Evolutionary conservation across 2,113 vertebrate species (phyloP).

Genomic region (Gavia stellata): DNA sequence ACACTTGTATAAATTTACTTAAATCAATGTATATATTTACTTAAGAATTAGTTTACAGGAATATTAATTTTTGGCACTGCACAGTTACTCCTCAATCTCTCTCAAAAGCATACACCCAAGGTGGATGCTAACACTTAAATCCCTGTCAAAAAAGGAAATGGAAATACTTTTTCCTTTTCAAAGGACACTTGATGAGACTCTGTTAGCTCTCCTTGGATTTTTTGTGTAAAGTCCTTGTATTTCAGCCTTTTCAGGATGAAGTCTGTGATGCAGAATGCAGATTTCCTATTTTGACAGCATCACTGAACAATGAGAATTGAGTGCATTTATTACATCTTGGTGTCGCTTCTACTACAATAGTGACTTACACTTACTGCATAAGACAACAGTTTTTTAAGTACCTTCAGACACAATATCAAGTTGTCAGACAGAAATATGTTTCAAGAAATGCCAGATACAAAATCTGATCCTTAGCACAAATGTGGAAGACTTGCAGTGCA

Average conservation of each 20-base stretch:
- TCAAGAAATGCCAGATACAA: neutral
- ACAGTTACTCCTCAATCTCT: neutral
- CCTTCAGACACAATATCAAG: neutral
- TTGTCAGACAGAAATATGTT: neutral
- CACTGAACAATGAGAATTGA: neutral
- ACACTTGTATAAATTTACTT: neutral
- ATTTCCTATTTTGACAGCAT: neutral
- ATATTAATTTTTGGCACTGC: neutral
- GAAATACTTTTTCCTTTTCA: neutral
- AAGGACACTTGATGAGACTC: neutral
- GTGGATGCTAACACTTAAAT: neutral
- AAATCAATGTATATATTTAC: neutral
- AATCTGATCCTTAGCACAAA: neutral
- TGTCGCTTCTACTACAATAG: neutral
- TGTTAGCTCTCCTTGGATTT: neutral
- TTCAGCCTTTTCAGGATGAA: neutral
- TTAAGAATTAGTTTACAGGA: neutral
- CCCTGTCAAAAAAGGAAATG: neutral
- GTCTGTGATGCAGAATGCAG: neutral
- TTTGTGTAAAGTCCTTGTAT: neutral
- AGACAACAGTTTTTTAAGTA: neutral
- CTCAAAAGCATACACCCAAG: neutral
- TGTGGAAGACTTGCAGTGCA: neutral
- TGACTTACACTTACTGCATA: neutral
- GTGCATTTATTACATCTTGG: neutral